A percentile compares a stretch with the other conserved stretches of the same genome.
These are phyloP conservation scores for Elysia chlorotica DNA, from an alignment of 1,140 invertebrate genomes.

Conservation along the genomic window DNA sequence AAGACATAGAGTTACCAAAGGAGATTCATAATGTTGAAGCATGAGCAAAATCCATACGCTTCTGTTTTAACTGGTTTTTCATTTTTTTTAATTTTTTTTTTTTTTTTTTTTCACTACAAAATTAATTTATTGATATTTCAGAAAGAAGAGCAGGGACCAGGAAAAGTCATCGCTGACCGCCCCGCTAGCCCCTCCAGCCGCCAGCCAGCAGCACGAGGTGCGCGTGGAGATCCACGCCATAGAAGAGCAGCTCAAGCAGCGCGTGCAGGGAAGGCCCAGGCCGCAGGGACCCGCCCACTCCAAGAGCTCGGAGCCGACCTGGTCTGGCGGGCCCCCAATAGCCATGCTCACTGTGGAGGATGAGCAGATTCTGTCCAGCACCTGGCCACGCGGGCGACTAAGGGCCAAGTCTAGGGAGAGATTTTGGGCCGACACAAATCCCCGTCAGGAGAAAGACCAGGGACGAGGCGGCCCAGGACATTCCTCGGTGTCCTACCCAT, in stretches of 20 bases:
- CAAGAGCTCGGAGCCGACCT: neutral
- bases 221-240: constrained; percentile 8
- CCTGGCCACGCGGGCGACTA: constrained; percentile 14
- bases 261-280: neutral
- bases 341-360: constrained; percentile 15
- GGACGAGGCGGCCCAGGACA: too few species aligned
- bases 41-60: too few species aligned
- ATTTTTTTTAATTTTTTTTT: too few species aligned
- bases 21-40: too few species aligned
- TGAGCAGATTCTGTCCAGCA: constrained; percentile 20
- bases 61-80: too few species aligned
- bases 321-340: neutral
- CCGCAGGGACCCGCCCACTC: neutral
- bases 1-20: too few species aligned
- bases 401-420: neutral
- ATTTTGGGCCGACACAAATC: neutral
- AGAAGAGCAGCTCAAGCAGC: neutral
- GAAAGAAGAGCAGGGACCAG: constrained; percentile 3
- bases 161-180: too few species aligned
- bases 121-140: too few species aligned
- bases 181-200: too few species aligned
- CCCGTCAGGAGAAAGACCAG: too few species aligned
- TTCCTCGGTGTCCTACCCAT: too few species aligned
- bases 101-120: too few species aligned
- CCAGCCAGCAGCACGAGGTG: constrained; percentile 19